phyloP scores from a whole-genome alignment of 2,797 vertebrate genomes.

The Manis crassicaudata region DNA sequence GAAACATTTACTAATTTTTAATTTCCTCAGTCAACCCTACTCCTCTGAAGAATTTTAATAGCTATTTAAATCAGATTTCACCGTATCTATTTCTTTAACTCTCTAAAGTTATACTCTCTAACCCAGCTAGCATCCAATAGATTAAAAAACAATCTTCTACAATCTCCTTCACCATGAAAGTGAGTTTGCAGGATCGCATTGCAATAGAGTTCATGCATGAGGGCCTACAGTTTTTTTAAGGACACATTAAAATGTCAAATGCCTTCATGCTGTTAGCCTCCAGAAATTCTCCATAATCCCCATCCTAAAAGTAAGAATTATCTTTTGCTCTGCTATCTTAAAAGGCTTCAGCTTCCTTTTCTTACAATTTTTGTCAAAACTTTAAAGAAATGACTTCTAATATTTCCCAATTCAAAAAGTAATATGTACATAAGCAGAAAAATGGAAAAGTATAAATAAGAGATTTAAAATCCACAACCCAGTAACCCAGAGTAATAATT shows the following conservation, averaged over 20 bases:
- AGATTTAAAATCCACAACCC: neutral
- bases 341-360: neutral
- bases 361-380: neutral
- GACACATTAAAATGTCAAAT: neutral
- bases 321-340: too few relatives aligned
- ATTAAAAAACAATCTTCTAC: neutral
- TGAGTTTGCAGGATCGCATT: neutral
- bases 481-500: neutral
- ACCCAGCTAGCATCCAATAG: neutral
- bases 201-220: neutral
- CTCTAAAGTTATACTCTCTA: neutral
- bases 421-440: neutral
- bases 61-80: neutral
- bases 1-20: constrained; percentile 33
- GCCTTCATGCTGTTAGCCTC: neutral
- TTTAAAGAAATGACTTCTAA: constrained; percentile 17
- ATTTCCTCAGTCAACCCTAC: neutral
- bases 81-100: neutral
- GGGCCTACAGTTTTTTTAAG: neutral
- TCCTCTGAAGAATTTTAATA: constrained; percentile 13
- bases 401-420: neutral
- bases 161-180: neutral
- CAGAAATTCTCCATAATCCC: neutral
- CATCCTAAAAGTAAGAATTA: neutral
- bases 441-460: neutral